phyloP scores from a whole-genome alignment of 2,113 vertebrate species.

The Thryonomys swinderianus region DNA sequence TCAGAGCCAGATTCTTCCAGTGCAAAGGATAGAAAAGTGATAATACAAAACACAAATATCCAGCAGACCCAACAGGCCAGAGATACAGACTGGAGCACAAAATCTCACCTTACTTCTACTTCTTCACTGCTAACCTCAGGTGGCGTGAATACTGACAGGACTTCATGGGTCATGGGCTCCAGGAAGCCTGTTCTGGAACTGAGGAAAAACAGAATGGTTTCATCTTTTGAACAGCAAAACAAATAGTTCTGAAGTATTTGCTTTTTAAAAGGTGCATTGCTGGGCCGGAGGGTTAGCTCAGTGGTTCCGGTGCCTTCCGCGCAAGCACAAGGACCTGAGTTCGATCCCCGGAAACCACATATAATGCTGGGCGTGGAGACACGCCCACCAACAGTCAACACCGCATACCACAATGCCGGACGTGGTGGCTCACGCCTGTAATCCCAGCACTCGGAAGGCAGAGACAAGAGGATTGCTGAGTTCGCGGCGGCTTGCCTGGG shows the following conservation, averaged over 20 bases:
- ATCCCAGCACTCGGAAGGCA: too few species aligned
- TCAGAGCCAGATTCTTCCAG: background rate
- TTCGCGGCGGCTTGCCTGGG: too few species aligned
- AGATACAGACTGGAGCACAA: background rate
- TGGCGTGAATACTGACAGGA: constrained; percentile 9
- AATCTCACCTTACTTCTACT: constrained; percentile 62
- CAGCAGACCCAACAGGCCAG: background rate
- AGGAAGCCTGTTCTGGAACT: constrained; percentile 31
- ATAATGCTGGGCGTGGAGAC: too few species aligned
- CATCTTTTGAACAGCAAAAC: constrained; percentile 45
- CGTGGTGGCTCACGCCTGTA: too few species aligned
- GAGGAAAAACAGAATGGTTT: constrained; percentile 60
- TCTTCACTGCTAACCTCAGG: constrained; percentile 5
- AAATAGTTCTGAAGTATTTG: constrained; percentile 51
- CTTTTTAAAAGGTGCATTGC: background rate
- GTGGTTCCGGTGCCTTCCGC: too few species aligned
- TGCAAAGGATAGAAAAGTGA: background rate
- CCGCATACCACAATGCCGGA: too few species aligned
- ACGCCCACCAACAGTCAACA: too few species aligned
- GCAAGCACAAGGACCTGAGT: too few species aligned
- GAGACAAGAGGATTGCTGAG: too few species aligned
- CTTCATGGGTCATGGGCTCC: constrained; percentile 65
- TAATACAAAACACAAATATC: background rate
- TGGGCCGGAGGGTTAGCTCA: too few species aligned
- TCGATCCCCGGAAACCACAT: too few species aligned